Evolutionary conservation across 2,113 vertebrate species (phyloP), one percentile per base, ranked within the genome.

Genomic region (Pampusana beccarii): DNA sequence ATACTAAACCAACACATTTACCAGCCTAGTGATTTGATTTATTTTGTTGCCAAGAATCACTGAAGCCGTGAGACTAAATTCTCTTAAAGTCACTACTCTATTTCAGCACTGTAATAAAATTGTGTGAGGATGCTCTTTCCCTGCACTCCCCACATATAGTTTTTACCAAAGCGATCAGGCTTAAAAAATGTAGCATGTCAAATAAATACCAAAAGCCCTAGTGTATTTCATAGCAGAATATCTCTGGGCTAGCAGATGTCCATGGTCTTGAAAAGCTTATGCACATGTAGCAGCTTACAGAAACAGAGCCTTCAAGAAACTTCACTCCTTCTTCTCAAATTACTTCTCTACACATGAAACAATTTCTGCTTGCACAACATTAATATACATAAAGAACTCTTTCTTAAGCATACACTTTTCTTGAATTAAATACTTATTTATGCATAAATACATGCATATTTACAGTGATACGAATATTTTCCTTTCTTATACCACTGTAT

Each of bases 1-100:
- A 38, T 74, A 64, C 64, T 88, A 80, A 92, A 78, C 10, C 6
- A 11, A 31, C 0, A 0, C 50, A 81, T 93, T 95, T 86, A 38
- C 34, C 77, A 79, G 79, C 77, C 60, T 74, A 77, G 74, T 56
- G 66, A 42, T 71, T 93, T 87, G 70, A 95, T 88, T 92, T 83
- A 90, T 94, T 90, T 92, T 88, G 72, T 93, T 92, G 65, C 72
- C 67, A 83, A 88, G 69, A 93, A 70, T 58, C 88, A 80, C 24
- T 73, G 88, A 88, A 94, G 71, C 64, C 46, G 9, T 54, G 80
- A 92, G 60, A 94, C 23, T 88, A 92, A 94, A 93, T 90, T 91
- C 46, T 80, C 60, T 78, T 70, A 20, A 80, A 88, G 67, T 56
- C 46, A 77, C 44, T 66, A 57, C 9, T 33, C 48, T 70, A n/a